These are phyloP conservation scores for Cybosia mesomella DNA, from an alignment of 2,888 invertebrate species.

Conservation along the genomic window DNA sequence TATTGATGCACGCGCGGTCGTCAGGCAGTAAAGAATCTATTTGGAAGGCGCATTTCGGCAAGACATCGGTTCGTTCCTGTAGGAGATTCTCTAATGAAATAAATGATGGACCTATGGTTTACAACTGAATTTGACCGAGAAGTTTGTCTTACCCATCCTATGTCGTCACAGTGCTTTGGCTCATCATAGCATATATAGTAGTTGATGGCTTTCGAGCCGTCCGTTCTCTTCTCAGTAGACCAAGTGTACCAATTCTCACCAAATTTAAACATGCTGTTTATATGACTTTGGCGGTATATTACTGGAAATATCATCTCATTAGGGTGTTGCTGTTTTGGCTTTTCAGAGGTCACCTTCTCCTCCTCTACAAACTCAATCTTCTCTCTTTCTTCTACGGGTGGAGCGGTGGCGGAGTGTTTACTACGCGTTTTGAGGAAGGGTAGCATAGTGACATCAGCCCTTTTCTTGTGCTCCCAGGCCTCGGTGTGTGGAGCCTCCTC, in stretches of 20 bases:
- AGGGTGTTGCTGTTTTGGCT: slow-evolving; percentile 68
- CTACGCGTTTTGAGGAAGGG: slow-evolving; percentile 67
- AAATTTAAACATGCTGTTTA: slow-evolving; percentile 83
- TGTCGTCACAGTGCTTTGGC: slow-evolving; percentile 79
- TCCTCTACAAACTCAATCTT: slow-evolving; percentile 64
- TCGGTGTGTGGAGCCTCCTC: slow-evolving; percentile 63
- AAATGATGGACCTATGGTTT: background rate
- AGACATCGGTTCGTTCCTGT: slow-evolving; percentile 74
- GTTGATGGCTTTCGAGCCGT: slow-evolving; percentile 74
- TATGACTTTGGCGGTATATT: slow-evolving; percentile 76
- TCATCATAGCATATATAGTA: slow-evolving; percentile 82
- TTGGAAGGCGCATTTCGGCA: slow-evolving; percentile 80
- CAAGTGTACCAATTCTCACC: slow-evolving; percentile 83
- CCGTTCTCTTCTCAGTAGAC: slow-evolving; percentile 75
- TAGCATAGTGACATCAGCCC: slow-evolving; percentile 56
- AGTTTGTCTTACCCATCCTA: slow-evolving; percentile 75
- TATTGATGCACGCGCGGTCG: slow-evolving; percentile 79
- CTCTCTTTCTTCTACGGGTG: slow-evolving; percentile 52
- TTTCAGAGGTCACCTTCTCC: slow-evolving; percentile 66
- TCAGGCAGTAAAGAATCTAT: slow-evolving; percentile 77
- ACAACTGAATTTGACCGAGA: background rate
- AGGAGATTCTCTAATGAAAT: slow-evolving; percentile 9
- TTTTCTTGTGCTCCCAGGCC: slow-evolving; percentile 61
- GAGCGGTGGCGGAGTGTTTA: slow-evolving; percentile 41
- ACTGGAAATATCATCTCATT: slow-evolving; percentile 80